Evolutionary conservation across 1,140 invertebrate species (phyloP).

Genomic region (Ceratina australensis): DNA sequence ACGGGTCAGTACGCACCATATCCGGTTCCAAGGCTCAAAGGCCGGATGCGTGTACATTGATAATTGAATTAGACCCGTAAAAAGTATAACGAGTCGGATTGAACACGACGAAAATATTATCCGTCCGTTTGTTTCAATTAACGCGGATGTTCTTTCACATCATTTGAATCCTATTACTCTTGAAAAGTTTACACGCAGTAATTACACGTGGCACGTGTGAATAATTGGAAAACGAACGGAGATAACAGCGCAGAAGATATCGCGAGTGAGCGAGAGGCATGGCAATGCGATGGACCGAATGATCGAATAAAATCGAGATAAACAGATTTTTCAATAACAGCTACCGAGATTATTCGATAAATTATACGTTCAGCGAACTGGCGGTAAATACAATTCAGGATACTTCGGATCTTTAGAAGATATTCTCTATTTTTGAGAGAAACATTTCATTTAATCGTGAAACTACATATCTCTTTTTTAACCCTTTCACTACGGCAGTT

Average conservation of each 20-base stretch:
- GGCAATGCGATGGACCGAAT: background rate
- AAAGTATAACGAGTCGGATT: background rate
- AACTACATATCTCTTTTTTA: too few species aligned
- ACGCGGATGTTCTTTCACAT: too few species aligned
- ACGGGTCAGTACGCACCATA: conserved; percentile 25
- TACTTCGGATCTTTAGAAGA: too few species aligned
- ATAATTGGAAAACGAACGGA: background rate
- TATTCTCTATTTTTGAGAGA: too few species aligned
- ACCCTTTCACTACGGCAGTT: too few species aligned
- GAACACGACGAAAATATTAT: background rate
- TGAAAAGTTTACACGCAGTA: background rate
- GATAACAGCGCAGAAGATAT: background rate
- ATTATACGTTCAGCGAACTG: too few species aligned
- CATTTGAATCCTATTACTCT: too few species aligned
- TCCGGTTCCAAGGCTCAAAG: conserved; percentile 11
- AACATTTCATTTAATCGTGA: too few species aligned
- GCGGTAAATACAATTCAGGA: too few species aligned
- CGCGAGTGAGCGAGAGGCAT: background rate
- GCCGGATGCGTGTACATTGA: background rate
- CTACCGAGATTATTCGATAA: too few species aligned
- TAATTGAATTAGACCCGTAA: background rate
- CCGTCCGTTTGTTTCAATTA: too few species aligned
- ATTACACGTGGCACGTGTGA: too few species aligned
- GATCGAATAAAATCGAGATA: background rate
- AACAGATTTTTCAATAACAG: conserved; percentile 3